Evolutionary conservation across 2,797 vertebrate species (phyloP).

Genomic region (Cyclopterus lumpus): DNA sequence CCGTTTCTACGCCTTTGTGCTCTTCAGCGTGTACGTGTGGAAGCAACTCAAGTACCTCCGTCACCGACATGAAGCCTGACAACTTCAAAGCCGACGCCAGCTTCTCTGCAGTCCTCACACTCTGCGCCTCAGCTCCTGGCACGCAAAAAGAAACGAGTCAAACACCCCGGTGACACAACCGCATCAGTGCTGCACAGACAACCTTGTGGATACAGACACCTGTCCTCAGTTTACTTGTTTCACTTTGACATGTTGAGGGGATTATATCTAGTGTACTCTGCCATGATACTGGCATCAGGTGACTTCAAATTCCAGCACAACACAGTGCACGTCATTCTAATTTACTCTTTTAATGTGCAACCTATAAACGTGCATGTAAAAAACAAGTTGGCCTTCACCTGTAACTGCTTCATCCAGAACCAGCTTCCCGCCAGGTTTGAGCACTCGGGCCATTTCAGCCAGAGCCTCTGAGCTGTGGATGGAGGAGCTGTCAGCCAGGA

Average conservation of each 20-base stretch:
- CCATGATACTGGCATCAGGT: neutral
- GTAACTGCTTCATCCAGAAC: constrained; percentile 88
- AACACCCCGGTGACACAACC: neutral
- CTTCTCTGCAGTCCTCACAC: constrained; percentile 57
- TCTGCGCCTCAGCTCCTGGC: constrained; percentile 46
- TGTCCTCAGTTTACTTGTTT: neutral
- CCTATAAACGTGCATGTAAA: neutral
- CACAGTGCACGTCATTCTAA: neutral
- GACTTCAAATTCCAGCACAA: neutral
- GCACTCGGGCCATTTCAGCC: constrained; percentile 89
- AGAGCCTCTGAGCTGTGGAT: constrained; percentile 87
- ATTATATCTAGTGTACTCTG: neutral
- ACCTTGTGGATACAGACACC: neutral
- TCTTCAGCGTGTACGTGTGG: too few relatives aligned
- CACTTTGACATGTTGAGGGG: neutral
- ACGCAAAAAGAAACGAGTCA: neutral
- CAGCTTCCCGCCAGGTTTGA: constrained; percentile 90
- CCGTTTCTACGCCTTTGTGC: neutral
- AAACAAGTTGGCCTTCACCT: constrained; percentile 71
- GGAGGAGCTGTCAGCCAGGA: constrained; percentile 81
- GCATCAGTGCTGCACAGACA: neutral
- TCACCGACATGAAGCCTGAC: constrained; percentile 67
- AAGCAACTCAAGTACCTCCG: constrained; percentile 52
- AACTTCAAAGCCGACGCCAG: constrained; percentile 66
- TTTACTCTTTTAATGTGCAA: too few relatives aligned